Conservation (phyloP, 1,140 invertebrate genomes). For the Telenomus remus region DNA sequence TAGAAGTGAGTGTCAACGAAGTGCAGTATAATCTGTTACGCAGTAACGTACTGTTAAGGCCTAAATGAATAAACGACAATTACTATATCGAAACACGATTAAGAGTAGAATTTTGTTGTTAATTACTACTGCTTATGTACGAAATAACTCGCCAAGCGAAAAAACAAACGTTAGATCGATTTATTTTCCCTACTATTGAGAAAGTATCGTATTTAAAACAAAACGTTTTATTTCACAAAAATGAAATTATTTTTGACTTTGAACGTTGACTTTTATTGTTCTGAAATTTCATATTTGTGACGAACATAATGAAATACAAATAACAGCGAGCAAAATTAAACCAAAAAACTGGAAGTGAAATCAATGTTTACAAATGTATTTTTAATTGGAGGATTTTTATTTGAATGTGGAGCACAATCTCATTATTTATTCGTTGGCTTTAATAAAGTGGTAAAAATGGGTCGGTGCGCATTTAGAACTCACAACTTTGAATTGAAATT, state of each 20-base stretch:
- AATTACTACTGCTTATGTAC: constrained; percentile 63
- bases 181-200: constrained; percentile 61
- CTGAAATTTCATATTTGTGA: not conserved
- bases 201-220: constrained; percentile 49
- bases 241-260: no score
- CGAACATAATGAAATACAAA: constrained; percentile 2
- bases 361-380: no score
- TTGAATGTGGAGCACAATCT: no score
- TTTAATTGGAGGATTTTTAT: no score
- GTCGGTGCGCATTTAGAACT: not conserved
- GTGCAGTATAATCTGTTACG: constrained; percentile 60
- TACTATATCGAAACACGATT: constrained; percentile 47
- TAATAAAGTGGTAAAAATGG: no score
- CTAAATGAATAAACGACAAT: constrained; percentile 65
- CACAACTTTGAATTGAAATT: not conserved
- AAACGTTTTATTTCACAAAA: no score
- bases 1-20: constrained; percentile 63
- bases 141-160: constrained; percentile 65
- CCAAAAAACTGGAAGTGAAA: not conserved
- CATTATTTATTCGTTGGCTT: no score
- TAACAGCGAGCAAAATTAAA: constrained; percentile 11
- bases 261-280: not conserved
- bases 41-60: constrained; percentile 65
- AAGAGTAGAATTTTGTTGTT: constrained; percentile 56
- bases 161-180: constrained; percentile 55